Evolutionary conservation across 2,888 invertebrate species (phyloP).

Genomic region (Trichogramma evanescens): DNA sequence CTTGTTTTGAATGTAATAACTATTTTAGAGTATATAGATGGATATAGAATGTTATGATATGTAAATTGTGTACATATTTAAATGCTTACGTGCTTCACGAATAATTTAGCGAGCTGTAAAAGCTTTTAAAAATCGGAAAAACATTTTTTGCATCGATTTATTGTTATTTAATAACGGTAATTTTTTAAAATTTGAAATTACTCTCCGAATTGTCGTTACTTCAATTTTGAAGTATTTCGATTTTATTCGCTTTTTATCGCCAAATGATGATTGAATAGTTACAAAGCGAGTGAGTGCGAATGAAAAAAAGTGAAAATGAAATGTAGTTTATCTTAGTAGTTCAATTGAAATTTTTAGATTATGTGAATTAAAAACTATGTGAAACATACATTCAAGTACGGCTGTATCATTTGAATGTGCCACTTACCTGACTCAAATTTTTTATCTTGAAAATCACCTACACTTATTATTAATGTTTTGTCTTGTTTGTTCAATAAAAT

Average conservation of each 20-base stretch:
- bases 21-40: conserved; percentile 13
- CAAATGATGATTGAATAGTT: conserved; percentile 2
- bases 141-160: conserved; percentile 8
- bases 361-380: conserved; percentile 16
- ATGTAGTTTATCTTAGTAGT: conserved; percentile 9
- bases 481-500: conserved; percentile 24
- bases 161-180: not conserved
- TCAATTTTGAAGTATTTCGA: conserved; percentile 7
- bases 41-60: conserved; percentile 19
- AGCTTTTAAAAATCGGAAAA: conserved; percentile 4
- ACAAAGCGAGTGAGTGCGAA: conserved; percentile 10
- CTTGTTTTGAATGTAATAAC: conserved; percentile 1
- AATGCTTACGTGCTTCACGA: conserved; percentile 13
- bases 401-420: conserved; percentile 10
- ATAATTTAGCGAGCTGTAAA: conserved; percentile 6
- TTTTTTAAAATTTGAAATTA: not conserved
- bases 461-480: conserved; percentile 18
- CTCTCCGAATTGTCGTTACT: not conserved
- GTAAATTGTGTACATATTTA: conserved; percentile 28
- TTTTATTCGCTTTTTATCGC: conserved; percentile 5
- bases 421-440: conserved; percentile 18
- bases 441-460: conserved; percentile 18
- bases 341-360: conserved; percentile 14
- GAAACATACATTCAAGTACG: conserved; percentile 15
- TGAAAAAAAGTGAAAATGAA: conserved; percentile 6